A percentile compares a stretch with the other conserved stretches of the same genome.
Evolutionary conservation across 1,140 invertebrate genomes (phyloP).

Genomic region (Cydia pomonella): DNA sequence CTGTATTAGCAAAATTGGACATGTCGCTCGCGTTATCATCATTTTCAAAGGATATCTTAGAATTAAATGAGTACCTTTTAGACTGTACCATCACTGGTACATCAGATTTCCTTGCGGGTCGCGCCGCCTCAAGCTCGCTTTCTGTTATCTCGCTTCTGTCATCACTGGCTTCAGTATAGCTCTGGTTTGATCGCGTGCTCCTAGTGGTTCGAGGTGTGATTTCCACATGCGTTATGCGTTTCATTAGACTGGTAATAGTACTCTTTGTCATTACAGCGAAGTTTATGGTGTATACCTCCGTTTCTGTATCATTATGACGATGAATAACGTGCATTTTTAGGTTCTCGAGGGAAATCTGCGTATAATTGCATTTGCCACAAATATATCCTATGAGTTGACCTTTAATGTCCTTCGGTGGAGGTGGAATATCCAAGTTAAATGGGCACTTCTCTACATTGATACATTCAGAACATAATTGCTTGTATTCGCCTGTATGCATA

Average conservation of each 20-base stretch:
- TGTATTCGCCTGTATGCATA: slow-evolving; percentile 88
- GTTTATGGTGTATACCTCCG: slow-evolving; percentile 69
- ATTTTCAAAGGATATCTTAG: slow-evolving; percentile 65
- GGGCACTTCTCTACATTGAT: slow-evolving; percentile 48
- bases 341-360: slow-evolving; percentile 83
- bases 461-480: slow-evolving; percentile 83
- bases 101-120: neutral
- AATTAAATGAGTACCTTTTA: slow-evolving; percentile 45
- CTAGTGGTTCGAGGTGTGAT: slow-evolving; percentile 49
- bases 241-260: slow-evolving; percentile 40
- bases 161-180: slow-evolving; percentile 41
- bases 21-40: slow-evolving; percentile 50
- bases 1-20: slow-evolving; percentile 29
- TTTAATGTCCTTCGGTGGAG: slow-evolving; percentile 60
- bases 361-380: slow-evolving; percentile 85
- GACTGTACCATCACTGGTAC: slow-evolving; percentile 7
- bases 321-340: slow-evolving; percentile 82
- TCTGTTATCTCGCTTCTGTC: slow-evolving; percentile 33
- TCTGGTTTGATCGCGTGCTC: slow-evolving; percentile 53
- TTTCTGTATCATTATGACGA: slow-evolving; percentile 78
- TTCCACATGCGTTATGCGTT: neutral
- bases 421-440: slow-evolving; percentile 66
- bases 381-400: slow-evolving; percentile 83
- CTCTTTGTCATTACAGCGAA: slow-evolving; percentile 59
- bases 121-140: slow-evolving; percentile 23